phyloP scores from a whole-genome alignment of 1,140 invertebrate genomes.

The Mercenaria mercenaria region DNA sequence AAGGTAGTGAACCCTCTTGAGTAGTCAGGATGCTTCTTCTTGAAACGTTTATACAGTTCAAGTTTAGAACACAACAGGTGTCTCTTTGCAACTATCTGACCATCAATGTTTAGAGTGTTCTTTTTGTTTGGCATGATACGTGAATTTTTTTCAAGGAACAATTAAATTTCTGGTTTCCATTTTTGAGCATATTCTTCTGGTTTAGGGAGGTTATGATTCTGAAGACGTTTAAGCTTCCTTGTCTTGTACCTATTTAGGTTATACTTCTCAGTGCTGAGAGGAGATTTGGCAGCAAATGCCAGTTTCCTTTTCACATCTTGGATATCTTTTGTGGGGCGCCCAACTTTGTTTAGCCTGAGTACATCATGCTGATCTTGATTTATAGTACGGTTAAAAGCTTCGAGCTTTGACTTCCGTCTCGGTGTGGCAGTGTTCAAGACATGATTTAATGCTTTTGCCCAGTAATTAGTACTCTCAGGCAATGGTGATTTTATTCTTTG shows the following conservation, averaged over 20 bases:
- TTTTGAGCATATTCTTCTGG: background rate
- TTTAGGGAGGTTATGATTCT: background rate
- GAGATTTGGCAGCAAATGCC: background rate
- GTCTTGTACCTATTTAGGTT: background rate
- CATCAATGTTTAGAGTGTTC: slow-evolving; percentile 22
- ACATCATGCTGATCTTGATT: background rate
- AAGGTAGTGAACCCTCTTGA: slow-evolving; percentile 53
- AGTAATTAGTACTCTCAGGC: background rate
- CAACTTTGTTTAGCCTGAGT: background rate
- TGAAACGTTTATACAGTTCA: slow-evolving; percentile 51
- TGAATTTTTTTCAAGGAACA: slow-evolving; percentile 32
- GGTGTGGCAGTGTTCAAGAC: background rate
- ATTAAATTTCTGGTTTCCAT: background rate
- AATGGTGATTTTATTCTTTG: background rate
- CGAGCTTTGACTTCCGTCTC: background rate
- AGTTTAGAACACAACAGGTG: slow-evolving; percentile 36
- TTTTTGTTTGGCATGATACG: slow-evolving; percentile 49
- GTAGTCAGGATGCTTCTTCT: slow-evolving; percentile 8
- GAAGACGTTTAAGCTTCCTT: background rate
- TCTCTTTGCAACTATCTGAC: background rate
- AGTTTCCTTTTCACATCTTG: background rate
- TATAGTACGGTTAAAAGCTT: background rate
- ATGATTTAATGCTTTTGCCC: background rate
- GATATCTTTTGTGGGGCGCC: background rate
- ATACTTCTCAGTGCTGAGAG: background rate